These are phyloP conservation scores for Serinus canaria DNA, from an alignment of 2,113 vertebrate genomes.

Conservation along the genomic window DNA sequence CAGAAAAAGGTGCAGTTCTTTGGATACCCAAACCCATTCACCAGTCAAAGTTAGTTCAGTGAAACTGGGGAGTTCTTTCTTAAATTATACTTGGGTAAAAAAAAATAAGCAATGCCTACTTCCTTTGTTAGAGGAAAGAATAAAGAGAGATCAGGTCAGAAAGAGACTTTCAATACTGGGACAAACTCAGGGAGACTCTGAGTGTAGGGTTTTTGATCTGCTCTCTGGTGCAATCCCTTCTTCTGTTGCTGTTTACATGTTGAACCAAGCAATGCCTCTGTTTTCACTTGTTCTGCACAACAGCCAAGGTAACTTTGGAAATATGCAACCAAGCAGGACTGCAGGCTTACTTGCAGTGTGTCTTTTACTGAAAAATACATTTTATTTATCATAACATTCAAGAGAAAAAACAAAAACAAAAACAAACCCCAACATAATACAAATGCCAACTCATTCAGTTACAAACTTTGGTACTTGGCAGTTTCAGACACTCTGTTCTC, in stretches of 20 bases:
- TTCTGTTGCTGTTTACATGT: neutral
- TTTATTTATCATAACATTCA: slow-evolving; percentile 69
- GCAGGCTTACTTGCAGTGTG: slow-evolving; percentile 53
- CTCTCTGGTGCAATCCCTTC: neutral
- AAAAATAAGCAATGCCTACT: neutral
- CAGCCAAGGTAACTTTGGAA: neutral
- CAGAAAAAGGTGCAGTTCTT: neutral
- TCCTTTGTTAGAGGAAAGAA: neutral
- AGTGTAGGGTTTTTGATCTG: accelerated
- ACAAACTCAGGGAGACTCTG: neutral
- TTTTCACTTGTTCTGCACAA: neutral
- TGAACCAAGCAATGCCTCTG: neutral
- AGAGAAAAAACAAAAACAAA: slow-evolving; percentile 18
- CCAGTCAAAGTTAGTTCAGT: neutral
- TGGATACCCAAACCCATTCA: neutral
- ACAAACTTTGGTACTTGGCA: slow-evolving; percentile 47
- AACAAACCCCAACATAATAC: slow-evolving; percentile 32
- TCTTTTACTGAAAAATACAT: slow-evolving; percentile 78
- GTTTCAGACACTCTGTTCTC: slow-evolving; percentile 2
- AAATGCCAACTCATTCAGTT: slow-evolving; percentile 64
- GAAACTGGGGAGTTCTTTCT: neutral
- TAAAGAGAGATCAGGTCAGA: neutral
- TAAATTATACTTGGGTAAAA: neutral
- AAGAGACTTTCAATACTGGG: neutral
- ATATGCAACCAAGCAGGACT: neutral